Percentiles rank a stretch among this genome's conserved stretches.
Evolutionary conservation across 1,140 invertebrate genomes (phyloP).

Genomic region (Stegodyphus mimosarum): DNA sequence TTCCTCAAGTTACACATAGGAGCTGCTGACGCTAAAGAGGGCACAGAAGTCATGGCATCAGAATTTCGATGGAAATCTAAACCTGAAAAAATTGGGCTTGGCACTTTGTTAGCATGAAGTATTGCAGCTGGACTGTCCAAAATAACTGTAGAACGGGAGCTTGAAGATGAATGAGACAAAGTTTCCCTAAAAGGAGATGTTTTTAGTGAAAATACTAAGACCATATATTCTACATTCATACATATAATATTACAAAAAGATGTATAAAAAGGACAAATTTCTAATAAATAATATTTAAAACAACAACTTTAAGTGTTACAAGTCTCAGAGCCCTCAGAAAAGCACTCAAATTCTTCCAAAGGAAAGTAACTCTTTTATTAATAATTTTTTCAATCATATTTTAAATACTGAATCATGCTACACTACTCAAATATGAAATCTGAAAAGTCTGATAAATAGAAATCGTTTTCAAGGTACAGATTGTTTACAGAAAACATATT

Average conservation of each 20-base stretch:
- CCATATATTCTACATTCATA: background rate
- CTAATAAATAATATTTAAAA: background rate
- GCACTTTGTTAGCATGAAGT: conserved; percentile 58
- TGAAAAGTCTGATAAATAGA: too few relatives aligned
- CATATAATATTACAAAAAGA: background rate
- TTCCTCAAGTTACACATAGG: background rate
- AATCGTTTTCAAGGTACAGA: too few relatives aligned
- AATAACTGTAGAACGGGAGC: conserved; percentile 74
- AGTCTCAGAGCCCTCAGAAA: too few relatives aligned
- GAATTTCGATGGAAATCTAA: conserved; percentile 19
- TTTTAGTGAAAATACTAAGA: background rate
- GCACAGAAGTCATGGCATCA: background rate
- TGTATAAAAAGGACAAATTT: background rate
- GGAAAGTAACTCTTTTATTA: too few relatives aligned
- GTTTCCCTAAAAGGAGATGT: conserved; percentile 37
- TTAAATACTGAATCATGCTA: too few relatives aligned
- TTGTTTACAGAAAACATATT: too few relatives aligned
- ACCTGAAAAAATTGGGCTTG: conserved; percentile 20
- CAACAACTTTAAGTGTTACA: too few relatives aligned
- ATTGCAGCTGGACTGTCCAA: conserved; percentile 72
- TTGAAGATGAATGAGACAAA: conserved; percentile 69
- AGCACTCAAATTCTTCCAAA: too few relatives aligned
- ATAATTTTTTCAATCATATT: too few relatives aligned
- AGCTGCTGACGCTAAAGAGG: background rate
- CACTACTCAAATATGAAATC: too few relatives aligned